Evolutionary conservation across 2,797 vertebrate genomes (phyloP).

Genomic region (Falco peregrinus): DNA sequence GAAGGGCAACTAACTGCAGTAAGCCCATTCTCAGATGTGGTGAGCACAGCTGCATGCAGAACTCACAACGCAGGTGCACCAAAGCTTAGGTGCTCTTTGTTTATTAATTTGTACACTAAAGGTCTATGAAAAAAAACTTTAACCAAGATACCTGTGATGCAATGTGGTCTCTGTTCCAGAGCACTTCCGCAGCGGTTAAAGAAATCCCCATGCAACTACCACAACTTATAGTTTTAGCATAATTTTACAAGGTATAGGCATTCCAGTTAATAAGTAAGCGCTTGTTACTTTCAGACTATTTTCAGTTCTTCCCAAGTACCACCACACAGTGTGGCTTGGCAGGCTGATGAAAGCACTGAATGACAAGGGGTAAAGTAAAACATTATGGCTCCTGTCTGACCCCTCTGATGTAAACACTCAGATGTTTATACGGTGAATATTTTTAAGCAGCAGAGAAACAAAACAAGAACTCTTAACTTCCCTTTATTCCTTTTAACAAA

Average conservation of each 20-base stretch:
- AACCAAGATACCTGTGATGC: background rate
- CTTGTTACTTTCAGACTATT: background rate
- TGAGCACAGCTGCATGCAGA: background rate
- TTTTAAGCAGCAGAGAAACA: constrained; percentile 24
- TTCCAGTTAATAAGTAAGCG: background rate
- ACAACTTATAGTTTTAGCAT: background rate
- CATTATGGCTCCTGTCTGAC: background rate
- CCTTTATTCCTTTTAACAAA: constrained; percentile 2
- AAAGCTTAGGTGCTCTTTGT: background rate
- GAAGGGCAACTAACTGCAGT: background rate
- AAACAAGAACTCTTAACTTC: background rate
- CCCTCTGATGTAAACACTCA: background rate
- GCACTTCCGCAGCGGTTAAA: background rate
- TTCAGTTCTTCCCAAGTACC: background rate
- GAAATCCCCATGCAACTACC: background rate
- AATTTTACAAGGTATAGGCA: background rate
- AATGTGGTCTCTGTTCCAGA: background rate
- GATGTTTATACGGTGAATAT: constrained; percentile 1
- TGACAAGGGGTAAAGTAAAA: background rate
- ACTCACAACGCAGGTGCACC: fast-evolving
- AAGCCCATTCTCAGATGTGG: background rate
- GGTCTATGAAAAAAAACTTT: background rate
- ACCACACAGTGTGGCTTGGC: background rate
- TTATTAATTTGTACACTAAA: background rate
- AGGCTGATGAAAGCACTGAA: background rate